phyloP scores from a whole-genome alignment of 2,888 invertebrate genomes.

The Sceliomorpha sp. region DNA sequence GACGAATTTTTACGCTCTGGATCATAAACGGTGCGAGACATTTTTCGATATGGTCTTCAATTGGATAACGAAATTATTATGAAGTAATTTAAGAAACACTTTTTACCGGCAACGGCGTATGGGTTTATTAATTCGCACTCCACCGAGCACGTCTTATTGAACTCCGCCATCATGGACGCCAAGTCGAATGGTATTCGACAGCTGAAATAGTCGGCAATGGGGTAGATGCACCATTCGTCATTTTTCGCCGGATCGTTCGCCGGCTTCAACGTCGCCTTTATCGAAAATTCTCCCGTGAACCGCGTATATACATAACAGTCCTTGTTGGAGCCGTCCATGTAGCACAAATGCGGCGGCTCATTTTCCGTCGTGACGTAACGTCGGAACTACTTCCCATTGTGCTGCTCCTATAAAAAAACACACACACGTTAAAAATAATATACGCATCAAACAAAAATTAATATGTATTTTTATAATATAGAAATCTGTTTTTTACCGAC shows the following conservation, averaged over 20 bases:
- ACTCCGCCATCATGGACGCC: slow-evolving; percentile 71
- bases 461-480: no score
- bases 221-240: slow-evolving; percentile 86
- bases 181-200: slow-evolving; percentile 84
- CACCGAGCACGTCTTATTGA: slow-evolving; percentile 83
- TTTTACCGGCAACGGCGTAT: slow-evolving; percentile 81
- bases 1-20: no score
- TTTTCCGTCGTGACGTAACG: slow-evolving; percentile 60
- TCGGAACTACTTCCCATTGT: slow-evolving; percentile 76
- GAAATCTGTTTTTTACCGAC: no score
- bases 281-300: slow-evolving; percentile 81
- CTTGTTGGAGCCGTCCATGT: no score
- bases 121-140: slow-evolving; percentile 87
- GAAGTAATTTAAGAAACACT: not conserved
- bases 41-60: not conserved
- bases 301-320: slow-evolving; percentile 85
- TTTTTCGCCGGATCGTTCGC: slow-evolving; percentile 80
- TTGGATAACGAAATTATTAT: not conserved
- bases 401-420: slow-evolving; percentile 56
- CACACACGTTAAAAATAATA: not conserved
- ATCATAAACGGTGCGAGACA: no score
- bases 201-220: slow-evolving; percentile 81
- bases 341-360: slow-evolving; percentile 84
- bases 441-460: not conserved
- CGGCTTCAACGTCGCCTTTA: slow-evolving; percentile 82